Evolutionary conservation across 1,140 invertebrate genomes (phyloP).

Genomic region (Neodiprion virginianus): DNA sequence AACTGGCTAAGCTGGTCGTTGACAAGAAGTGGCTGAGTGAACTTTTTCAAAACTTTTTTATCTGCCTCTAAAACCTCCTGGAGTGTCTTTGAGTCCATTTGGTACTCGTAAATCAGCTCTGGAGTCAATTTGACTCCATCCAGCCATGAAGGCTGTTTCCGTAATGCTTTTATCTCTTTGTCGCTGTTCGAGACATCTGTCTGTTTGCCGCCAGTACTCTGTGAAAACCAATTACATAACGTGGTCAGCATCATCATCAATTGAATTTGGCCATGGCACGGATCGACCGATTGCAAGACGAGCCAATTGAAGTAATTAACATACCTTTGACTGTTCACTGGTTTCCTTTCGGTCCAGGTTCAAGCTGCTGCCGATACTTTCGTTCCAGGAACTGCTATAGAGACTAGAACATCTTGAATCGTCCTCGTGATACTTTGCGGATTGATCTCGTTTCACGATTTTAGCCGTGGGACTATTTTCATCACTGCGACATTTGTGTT

Average conservation of each 20-base stretch:
- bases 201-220: background rate
- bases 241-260: background rate
- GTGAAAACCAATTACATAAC: background rate
- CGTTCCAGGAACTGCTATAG: slow-evolving; percentile 57
- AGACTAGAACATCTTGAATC: slow-evolving; percentile 58
- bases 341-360: slow-evolving; percentile 38
- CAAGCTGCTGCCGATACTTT: slow-evolving; percentile 46
- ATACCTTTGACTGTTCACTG: background rate
- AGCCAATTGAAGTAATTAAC: background rate
- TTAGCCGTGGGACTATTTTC: slow-evolving; percentile 30
- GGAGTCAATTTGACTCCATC: slow-evolving; percentile 69
- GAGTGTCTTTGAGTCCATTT: slow-evolving; percentile 66
- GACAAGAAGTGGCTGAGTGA: slow-evolving; percentile 71
- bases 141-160: slow-evolving; percentile 69
- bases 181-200: background rate
- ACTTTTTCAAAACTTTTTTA: slow-evolving; percentile 64
- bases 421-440: slow-evolving; percentile 42
- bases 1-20: slow-evolving; percentile 77
- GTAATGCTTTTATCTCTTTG: slow-evolving; percentile 18
- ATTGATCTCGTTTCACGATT: slow-evolving; percentile 25
- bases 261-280: background rate
- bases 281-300: background rate
- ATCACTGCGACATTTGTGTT: slow-evolving; percentile 36
- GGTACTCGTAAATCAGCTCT: slow-evolving; percentile 74
- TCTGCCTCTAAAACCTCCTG: slow-evolving; percentile 72